Evolutionary conservation across 2,797 vertebrate species (phyloP).

Genomic region (Spheniscus humboldti): DNA sequence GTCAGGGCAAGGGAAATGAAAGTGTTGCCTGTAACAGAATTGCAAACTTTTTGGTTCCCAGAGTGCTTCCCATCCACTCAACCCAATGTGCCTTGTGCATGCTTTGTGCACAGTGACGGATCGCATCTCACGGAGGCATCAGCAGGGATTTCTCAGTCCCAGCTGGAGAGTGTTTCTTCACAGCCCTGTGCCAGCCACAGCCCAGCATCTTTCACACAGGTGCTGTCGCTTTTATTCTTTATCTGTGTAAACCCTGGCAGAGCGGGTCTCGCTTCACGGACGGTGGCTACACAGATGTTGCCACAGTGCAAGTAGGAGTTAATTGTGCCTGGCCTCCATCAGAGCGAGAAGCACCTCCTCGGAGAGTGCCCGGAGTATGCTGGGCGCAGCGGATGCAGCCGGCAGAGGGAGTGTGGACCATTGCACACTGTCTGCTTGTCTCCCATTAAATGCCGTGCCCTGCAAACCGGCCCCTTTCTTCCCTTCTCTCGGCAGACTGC

Average conservation of each 20-base stretch:
- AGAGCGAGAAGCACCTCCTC: background rate
- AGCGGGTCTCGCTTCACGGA: background rate
- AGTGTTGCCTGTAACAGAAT: background rate
- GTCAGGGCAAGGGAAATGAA: background rate
- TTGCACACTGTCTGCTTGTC: background rate
- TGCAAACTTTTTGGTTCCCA: background rate
- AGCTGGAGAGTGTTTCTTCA: background rate
- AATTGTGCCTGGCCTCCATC: accelerated
- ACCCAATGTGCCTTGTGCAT: accelerated
- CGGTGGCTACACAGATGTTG: background rate
- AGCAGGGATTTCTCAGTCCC: background rate
- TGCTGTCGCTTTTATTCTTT: background rate
- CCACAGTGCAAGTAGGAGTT: accelerated
- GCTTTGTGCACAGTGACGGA: background rate
- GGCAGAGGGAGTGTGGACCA: slow-evolving; percentile 32
- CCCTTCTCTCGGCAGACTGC: background rate
- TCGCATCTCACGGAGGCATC: accelerated
- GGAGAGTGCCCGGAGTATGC: accelerated
- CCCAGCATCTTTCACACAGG: background rate
- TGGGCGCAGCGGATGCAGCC: background rate
- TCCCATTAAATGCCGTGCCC: background rate
- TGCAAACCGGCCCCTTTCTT: background rate
- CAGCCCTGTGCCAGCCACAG: background rate
- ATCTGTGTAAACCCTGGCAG: background rate
- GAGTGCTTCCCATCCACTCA: background rate